Evolutionary conservation across 2,888 invertebrate genomes (phyloP), one percentile per base, ranked within the genome.

Genomic region (Incurvaria masculella): DNA sequence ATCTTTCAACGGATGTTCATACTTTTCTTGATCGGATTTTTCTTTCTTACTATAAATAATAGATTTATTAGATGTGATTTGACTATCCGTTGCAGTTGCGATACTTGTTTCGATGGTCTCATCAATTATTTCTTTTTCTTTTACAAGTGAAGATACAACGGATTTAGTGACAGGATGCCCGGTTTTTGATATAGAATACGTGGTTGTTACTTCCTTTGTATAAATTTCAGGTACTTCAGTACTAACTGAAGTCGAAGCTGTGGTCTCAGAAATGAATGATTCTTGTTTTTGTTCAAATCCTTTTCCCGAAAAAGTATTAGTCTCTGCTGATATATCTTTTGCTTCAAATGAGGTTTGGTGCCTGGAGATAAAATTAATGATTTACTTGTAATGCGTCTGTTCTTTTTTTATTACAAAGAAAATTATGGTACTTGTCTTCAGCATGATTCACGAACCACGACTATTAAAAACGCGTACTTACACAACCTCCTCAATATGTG

Each of bases 371-470:
- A 23, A 23, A 23, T 23, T 6, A 23, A 23, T 6, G n/a, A 10
- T 23, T 23, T 33, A 14, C 33, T 33, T 33, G 14, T 4, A 11
- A 33, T 42, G 49, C 61, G 59, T 65, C 79, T 79, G 74, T 66
- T 19, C 71, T 63, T 68, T 80, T 79, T 49, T 71, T 66, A 55
- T 79, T 80, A 54, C 78, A 68, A 39, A 79, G 79, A 44, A 80
- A 56, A 59, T 68, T 75, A 54, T 72, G 74, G 17, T 75, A 62
- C 49, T 76, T 75, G 54, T 78, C 78, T 21, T 64, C 63, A 2
- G 73, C 72, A 51, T 76, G 75, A 50, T 76, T 76, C 61, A 78
- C 78, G 21, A 78, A 79, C 42, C 79, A 80, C 26, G 74, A 79
- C 68, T 80, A 46, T 23, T 21, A 49, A 27, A 40, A 47, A 18